phyloP scores from a whole-genome alignment of 64 coral and sea anemone genomes.

The Porites lutea region DNA sequence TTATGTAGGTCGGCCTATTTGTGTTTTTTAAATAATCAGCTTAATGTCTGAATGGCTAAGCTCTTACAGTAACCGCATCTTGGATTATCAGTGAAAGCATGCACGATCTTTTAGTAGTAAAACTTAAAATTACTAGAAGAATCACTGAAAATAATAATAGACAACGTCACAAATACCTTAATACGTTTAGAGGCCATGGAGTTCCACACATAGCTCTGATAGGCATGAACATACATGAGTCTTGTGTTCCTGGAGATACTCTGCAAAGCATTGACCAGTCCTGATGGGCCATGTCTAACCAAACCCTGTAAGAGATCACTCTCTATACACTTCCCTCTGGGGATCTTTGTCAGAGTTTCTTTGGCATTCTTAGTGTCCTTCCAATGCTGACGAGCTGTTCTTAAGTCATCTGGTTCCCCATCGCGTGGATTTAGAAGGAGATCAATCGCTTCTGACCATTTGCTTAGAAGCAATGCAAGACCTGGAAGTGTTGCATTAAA shows the following conservation, averaged over 20 bases:
- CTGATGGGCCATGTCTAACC: conserved; percentile 54
- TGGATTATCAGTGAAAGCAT: no score
- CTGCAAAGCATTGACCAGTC: conserved; percentile 83
- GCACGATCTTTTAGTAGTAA: no score
- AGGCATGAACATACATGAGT: conserved; percentile 98
- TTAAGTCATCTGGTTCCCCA: conserved; percentile 69
- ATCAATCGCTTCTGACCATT: conserved; percentile 87
- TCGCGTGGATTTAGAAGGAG: conserved; percentile 76
- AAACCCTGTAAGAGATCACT: conserved; percentile 78
- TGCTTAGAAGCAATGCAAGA: conserved; percentile 71
- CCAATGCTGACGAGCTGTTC: conserved; percentile 74
- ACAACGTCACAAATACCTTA: conserved; percentile 46
- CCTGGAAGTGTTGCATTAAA: conserved; percentile 48
- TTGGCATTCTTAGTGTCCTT: conserved; percentile 73
- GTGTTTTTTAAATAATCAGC: no score
- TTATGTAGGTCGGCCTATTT: no score
- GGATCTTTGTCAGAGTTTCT: conserved; percentile 58
- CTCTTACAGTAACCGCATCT: no score
- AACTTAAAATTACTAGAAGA: no score
- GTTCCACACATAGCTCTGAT: conserved; percentile 98
- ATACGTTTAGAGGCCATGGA: conserved; percentile 82
- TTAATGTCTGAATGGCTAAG: no score
- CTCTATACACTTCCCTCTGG: conserved; percentile 82
- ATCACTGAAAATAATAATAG: no score
- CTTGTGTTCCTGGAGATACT: conserved; percentile 88